Evolutionary conservation across 2,113 vertebrate species (phyloP).

Genomic region (Typhlomys cinereus): DNA sequence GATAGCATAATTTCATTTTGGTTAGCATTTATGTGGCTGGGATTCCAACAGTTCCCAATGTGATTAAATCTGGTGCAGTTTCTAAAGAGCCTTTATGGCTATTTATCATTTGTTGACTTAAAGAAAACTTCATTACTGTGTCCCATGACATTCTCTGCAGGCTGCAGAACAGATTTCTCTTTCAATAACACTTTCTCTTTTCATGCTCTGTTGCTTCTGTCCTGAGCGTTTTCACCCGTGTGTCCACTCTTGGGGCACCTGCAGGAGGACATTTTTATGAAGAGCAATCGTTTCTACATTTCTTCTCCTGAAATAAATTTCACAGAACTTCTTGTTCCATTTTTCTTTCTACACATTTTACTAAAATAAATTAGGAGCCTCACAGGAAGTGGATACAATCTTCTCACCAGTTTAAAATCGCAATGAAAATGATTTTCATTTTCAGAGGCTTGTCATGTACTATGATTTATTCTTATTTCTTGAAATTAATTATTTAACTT

Average conservation of each 20-base stretch:
- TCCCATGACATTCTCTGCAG: not conserved
- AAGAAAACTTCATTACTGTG: slow-evolving; percentile 52
- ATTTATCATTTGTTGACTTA: slow-evolving; percentile 59
- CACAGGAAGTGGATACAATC: not conserved
- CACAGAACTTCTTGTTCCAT: not conserved
- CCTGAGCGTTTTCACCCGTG: not conserved
- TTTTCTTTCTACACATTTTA: not conserved
- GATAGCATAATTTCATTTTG: slow-evolving; percentile 54
- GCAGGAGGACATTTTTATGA: not conserved
- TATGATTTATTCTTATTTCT: not conserved
- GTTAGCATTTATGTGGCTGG: slow-evolving; percentile 35
- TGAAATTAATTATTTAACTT: slow-evolving; percentile 7
- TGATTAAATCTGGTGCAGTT: slow-evolving; percentile 46
- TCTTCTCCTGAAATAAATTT: not conserved
- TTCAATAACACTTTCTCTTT: not conserved
- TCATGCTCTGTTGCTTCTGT: not conserved
- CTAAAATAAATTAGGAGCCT: not conserved
- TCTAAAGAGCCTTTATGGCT: slow-evolving; percentile 36
- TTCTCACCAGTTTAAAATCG: not conserved
- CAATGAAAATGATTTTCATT: not conserved
- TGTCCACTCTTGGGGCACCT: not conserved
- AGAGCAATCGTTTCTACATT: not conserved
- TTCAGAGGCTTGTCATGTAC: not conserved
- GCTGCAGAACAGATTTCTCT: slow-evolving; percentile 38
- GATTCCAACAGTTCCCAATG: slow-evolving; percentile 27